These are phyloP conservation scores for Mythimna albipuncta DNA, from an alignment of 2,888 invertebrate genomes.

Conservation along the genomic window DNA sequence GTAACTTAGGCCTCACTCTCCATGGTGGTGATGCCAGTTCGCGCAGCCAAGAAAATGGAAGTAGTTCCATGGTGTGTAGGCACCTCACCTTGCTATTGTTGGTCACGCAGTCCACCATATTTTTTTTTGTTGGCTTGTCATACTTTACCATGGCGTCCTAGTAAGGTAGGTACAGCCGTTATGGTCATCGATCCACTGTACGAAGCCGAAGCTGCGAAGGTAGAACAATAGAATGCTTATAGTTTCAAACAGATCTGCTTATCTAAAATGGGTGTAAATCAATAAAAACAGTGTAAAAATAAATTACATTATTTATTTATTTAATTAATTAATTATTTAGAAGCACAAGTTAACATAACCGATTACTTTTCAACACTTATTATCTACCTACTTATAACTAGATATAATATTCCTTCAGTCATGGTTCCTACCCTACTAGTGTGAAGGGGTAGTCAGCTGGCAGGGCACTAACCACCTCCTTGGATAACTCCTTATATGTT, in stretches of 20 bases:
- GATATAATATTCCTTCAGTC: slow-evolving; percentile 26
- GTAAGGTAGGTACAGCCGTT: too few species aligned
- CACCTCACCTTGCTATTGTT: too few species aligned
- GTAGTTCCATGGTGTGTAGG: too few species aligned
- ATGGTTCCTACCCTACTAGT: slow-evolving; percentile 64
- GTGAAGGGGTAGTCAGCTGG: slow-evolving; percentile 83
- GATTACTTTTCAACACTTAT: background rate
- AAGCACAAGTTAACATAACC: slow-evolving; percentile 1
- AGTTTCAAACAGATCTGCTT: too few species aligned
- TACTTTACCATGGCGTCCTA: too few species aligned
- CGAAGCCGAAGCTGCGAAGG: background rate
- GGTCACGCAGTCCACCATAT: too few species aligned
- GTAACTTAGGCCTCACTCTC: too few species aligned
- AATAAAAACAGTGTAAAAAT: background rate
- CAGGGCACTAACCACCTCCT: slow-evolving; percentile 83
- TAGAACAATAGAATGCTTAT: background rate
- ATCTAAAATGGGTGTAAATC: background rate
- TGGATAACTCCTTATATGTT: slow-evolving; percentile 82
- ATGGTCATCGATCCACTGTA: background rate
- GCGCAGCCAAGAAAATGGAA: too few species aligned
- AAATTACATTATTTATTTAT: background rate
- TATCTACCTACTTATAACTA: slow-evolving; percentile 10
- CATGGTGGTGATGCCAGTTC: too few species aligned
- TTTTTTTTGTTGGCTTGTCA: too few species aligned
- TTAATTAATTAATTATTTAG: background rate